Evolutionary conservation across 2,113 vertebrate species (phyloP).

Genomic region (Ranitomeya variabilis): DNA sequence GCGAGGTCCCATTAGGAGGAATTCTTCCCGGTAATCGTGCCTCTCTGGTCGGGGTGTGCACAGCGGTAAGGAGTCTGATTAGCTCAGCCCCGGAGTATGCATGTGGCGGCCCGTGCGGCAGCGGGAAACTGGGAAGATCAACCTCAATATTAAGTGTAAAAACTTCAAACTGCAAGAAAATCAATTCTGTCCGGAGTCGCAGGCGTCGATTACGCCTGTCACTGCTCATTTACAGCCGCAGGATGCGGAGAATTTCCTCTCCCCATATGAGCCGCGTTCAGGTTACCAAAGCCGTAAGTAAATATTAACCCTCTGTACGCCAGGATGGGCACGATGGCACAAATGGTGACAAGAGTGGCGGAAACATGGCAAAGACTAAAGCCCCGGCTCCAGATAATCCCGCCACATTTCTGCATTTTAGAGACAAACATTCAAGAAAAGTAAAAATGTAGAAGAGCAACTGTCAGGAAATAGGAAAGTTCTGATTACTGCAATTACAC

Average conservation of each 20-base stretch:
- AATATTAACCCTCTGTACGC: not conserved
- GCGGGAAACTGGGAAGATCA: not conserved
- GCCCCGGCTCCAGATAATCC: too few species aligned
- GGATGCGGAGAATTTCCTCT: not conserved
- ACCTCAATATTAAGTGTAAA: not conserved
- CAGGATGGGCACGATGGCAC: not conserved
- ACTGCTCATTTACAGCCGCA: not conserved
- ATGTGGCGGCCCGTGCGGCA: not conserved
- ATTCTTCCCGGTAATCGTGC: too few species aligned
- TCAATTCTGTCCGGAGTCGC: not conserved
- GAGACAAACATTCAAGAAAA: too few species aligned
- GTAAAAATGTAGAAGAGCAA: too few species aligned
- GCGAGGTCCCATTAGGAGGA: too few species aligned
- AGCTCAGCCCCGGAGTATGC: not conserved
- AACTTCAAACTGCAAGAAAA: not conserved
- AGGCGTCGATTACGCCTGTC: not conserved
- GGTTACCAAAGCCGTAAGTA: not conserved
- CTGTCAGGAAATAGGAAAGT: too few species aligned
- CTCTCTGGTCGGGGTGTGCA: too few species aligned
- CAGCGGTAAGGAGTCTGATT: not conserved
- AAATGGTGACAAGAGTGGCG: too few species aligned
- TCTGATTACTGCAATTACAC: too few species aligned
- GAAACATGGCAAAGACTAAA: too few species aligned
- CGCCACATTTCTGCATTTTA: too few species aligned
- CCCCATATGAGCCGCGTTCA: not conserved